Base-by-base conservation (phyloP, 92 coral and sea anemone genomes). In the Actinernus sp. region DNA sequence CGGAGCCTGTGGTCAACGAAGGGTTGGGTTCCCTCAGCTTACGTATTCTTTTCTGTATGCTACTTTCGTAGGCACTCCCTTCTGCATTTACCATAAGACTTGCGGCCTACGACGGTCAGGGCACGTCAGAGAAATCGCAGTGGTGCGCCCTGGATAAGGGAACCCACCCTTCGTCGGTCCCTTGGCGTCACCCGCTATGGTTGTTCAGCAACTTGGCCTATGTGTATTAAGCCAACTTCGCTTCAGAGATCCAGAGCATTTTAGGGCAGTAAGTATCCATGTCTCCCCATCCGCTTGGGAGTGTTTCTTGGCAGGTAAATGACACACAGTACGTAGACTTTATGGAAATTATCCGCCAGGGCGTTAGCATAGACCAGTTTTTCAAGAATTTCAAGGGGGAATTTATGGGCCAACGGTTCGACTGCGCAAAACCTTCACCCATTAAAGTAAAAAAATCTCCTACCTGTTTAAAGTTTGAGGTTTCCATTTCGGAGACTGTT, bases 131-230 rank as follows among this genome's bases (percentile, higher is more conserved):
- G 45, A 48, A 3, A 48, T 23, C 27, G 33, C 38, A 1, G 37
- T 61, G 12, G 40, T 22, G 40, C 18, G 5, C 19, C 24, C 26
- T 24, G 26, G 18, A 22, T 54, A 3, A 54, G 55, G 69, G 40
- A 40, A 52, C 55, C 26, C 69, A 21, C 52, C 74, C 58, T 66
- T 66, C 52, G 74, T 66, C 52, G 74, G 40, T 51, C 47, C 74
- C 55, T 49, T 66, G 21, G 33, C 73, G 48, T 65, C 73, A 28
- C 73, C 60, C 26, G 56, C 16, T n/a, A 52, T 52, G 58, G 58
- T 52, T 11, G 58, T 25, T 10, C 28, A 18, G 2, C 13, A 6
- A 11, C 73, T 60, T 23, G 43, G 51, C 19, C 24, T 34, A 26
- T 50, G 32, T 20, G 50, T 38, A 26, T 52, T 53, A 37, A 19